phyloP scores from a whole-genome alignment of 2,888 invertebrate genomes.

The Elmis aenea region DNA sequence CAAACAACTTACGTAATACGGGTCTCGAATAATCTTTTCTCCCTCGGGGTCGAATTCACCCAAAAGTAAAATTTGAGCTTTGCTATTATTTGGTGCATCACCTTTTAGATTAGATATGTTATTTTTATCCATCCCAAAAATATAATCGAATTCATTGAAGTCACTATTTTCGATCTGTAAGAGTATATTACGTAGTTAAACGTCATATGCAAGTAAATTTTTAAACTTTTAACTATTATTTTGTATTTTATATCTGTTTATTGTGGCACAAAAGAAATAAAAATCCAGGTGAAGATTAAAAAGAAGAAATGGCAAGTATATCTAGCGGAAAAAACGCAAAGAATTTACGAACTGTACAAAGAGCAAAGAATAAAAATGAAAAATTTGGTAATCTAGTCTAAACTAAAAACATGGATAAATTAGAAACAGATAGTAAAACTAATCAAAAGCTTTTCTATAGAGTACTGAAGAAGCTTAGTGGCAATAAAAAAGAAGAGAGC shows the following conservation, averaged over 20 bases:
- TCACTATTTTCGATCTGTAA: slow-evolving; percentile 68
- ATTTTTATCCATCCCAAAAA: slow-evolving; percentile 92
- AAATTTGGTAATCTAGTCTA: background rate
- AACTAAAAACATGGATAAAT: no score
- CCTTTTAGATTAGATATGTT: slow-evolving; percentile 70
- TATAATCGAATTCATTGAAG: slow-evolving; percentile 76
- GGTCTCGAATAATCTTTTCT: slow-evolving; percentile 79
- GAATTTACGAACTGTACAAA: background rate
- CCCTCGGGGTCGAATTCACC: slow-evolving; percentile 84
- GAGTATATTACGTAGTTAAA: no score
- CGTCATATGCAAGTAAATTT: no score
- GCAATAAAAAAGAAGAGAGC: no score
- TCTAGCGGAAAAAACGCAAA: background rate
- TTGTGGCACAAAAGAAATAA: no score
- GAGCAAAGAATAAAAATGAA: no score
- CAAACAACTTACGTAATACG: slow-evolving; percentile 89
- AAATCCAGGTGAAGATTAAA: no score
- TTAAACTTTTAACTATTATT: no score
- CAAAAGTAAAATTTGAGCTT: slow-evolving; percentile 71
- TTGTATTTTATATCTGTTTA: no score
- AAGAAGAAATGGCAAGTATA: slow-evolving; percentile 1
- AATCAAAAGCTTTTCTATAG: no score
- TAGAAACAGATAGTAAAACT: no score
- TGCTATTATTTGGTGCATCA: slow-evolving; percentile 58
- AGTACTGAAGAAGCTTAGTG: no score